Percentiles rank a stretch among this genome's conserved stretches.
Evolutionary conservation across 2,888 invertebrate species (phyloP).

Genomic region (Hirtodrosophila trivittata): DNA sequence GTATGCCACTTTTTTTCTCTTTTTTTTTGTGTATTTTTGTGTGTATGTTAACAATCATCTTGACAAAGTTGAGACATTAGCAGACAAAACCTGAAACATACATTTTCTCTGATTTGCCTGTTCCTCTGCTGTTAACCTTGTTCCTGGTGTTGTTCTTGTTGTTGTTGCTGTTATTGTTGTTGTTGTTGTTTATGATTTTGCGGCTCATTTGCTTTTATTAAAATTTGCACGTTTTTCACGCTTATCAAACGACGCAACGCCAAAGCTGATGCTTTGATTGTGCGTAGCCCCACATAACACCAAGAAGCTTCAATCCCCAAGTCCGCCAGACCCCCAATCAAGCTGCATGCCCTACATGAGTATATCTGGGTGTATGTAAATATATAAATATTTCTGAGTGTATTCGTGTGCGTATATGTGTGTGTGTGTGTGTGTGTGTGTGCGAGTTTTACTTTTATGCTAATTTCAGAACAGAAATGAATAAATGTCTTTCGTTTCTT

Average conservation of each 20-base stretch:
- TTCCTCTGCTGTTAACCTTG: constrained; percentile 7
- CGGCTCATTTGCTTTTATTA: constrained; percentile 77
- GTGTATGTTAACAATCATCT: constrained; percentile 21
- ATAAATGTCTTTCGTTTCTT: constrained; percentile 70
- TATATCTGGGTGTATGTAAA: constrained; percentile 21
- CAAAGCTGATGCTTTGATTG: constrained; percentile 61
- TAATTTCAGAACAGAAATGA: constrained; percentile 73
- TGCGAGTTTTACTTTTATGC: constrained; percentile 70
- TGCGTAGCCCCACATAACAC: constrained; percentile 37
- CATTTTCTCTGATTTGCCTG: constrained; percentile 36
- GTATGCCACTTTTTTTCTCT: neutral
- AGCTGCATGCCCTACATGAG: constrained; percentile 28
- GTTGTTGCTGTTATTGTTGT: constrained; percentile 12
- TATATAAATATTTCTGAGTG: constrained; percentile 1
- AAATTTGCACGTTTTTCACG: constrained; percentile 75
- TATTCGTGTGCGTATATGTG: constrained; percentile 6
- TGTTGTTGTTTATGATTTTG: constrained; percentile 68
- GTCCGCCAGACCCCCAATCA: no score
- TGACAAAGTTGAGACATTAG: constrained; percentile 73
- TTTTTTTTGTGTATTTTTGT: neutral
- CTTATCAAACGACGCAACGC: constrained; percentile 61
- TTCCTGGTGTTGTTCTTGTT: constrained; percentile 12
- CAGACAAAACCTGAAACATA: constrained; percentile 56
- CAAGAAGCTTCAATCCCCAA: neutral
- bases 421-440: constrained; percentile 24